Base-by-base conservation (phyloP, 2,888 invertebrate species). In the Tachina lurida region DNA sequence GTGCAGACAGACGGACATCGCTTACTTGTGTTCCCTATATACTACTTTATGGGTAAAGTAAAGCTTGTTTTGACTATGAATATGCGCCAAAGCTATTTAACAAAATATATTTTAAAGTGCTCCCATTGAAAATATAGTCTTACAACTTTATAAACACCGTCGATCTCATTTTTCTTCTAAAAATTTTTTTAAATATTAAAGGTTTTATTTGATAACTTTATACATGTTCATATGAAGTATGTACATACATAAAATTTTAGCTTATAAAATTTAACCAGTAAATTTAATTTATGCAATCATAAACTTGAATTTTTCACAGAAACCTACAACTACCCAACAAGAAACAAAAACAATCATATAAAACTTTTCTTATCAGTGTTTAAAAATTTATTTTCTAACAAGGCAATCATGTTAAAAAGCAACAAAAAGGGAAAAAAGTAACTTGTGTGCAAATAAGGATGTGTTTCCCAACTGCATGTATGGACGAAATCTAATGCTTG, bases 401-500 rank as follows among this genome's bases (percentile, higher is more conserved):
- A 83, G 76, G 71, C 82, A 83, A 83, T 78, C 84, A 62, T 52
- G 74, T 78, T 78, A 78, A 49, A 83, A 84, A 78, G 78, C 78
- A 70, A 39, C 54, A 31, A 47, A 73, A 78, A 68, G 47, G 8
- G 3, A 39, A 49, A 76, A 58, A 58, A 15, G 56, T 9, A 13
- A 65, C 15, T 22, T 31, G 10, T 47, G 47, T 22, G 22, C 31
- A 31, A 10, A 49, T 47, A 5, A 49, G 15, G 31, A 47, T 4
- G 12, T 56, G 4, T 22, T 49, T 49, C 31, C 31, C 31, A 31
- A 31, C 5, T 31, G 31, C 5, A 7, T 7, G 7, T 5, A 7
- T 56, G 56, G 2, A 22, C 13, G n/a, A 22, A 41, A 2, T 10
- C 3, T 31, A 31, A 17, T 17, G 39, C 5, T 5, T 31, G 10